Percentiles rank a stretch among this genome's conserved stretches.
phyloP scores from a whole-genome alignment of 2,888 invertebrate species.

The Melieria picta region DNA sequence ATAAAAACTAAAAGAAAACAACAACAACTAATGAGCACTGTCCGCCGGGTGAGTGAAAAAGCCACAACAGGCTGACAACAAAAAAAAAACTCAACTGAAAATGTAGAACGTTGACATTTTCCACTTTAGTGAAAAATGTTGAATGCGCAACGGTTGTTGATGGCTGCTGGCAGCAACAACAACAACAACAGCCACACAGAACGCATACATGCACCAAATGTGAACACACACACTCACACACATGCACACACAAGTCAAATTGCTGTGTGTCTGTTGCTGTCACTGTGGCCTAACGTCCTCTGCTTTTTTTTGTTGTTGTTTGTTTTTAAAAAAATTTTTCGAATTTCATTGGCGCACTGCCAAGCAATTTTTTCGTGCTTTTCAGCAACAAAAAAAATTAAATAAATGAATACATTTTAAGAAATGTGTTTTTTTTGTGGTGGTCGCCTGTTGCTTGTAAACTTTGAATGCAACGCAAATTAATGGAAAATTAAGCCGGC shows the following conservation, averaged over 20 bases:
- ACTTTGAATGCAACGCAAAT: too few species aligned
- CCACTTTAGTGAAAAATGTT: slow-evolving; percentile 36
- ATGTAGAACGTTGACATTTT: slow-evolving; percentile 39
- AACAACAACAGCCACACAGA: slow-evolving; percentile 13
- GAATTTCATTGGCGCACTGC: neutral
- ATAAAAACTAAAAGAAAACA: slow-evolving; percentile 1
- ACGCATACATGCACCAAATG: neutral
- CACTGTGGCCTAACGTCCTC: too few species aligned
- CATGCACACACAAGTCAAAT: neutral
- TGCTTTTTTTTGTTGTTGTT: slow-evolving; percentile 7
- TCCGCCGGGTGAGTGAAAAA: neutral
- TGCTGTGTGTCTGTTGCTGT: too few species aligned
- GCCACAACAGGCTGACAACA: slow-evolving; percentile 14
- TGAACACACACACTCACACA: neutral
- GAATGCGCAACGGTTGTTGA: neutral
- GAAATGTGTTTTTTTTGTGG: too few species aligned
- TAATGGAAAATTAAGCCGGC: too few species aligned
- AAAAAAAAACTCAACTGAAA: neutral
- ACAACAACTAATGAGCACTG: slow-evolving; percentile 11
- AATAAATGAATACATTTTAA: too few species aligned
- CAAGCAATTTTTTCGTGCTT: too few species aligned
- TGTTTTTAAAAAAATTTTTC: neutral
- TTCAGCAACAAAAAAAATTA: too few species aligned
- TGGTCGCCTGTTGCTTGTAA: too few species aligned
- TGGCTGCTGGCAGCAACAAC: slow-evolving; percentile 29